Evolutionary conservation across 2,113 vertebrate genomes (phyloP), one percentile per base, ranked within the genome.

Genomic region (Hydrolagus affinis): DNA sequence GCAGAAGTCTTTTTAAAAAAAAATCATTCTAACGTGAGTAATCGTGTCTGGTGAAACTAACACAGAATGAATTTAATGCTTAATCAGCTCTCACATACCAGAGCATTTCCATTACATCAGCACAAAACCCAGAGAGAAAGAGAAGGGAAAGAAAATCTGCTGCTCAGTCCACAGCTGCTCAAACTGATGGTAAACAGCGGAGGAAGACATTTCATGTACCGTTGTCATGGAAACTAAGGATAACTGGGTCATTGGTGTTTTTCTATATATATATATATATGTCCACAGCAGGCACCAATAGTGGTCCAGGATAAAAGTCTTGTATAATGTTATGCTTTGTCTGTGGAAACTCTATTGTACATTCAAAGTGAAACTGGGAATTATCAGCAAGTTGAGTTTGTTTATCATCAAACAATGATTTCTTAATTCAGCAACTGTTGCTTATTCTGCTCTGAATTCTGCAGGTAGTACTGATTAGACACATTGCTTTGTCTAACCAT

Each of bases 221-320:
- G 89, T 92, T 90, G 89, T 87, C 89, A 90, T 90, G 88, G 91
- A 87, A 91, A 92, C 90, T 1, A 70, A 85, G n/a, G 85, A 86
- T 88, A 91, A 89, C 87, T 87, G 89, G 90, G 90, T 86, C 90
- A 88, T 57, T n/a, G 28, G 15, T 66, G 19, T 83, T 4, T 3
- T 32, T 28, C 17, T 83, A 15, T 32, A 44, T 66, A 83, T 83
- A 83, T 32, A 66, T 10, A 83, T 19, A 66, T 32, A 32, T 44
- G 44, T 44, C 44, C 44, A 28, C 60, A 83, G 78, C 60, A 83
- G 57, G 62, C 60, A 68, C 28, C 60, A 83, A 32, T 21, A 30
- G 10, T 17, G 11, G 62, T 28, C 11, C 2, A 59, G 25, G 62
- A 80, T 19, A 32, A 66, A 83, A 66, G 14, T 83, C 25, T 30